Conservation (phyloP, 2,113 vertebrate genomes). For the Centropus unirufus region DNA sequence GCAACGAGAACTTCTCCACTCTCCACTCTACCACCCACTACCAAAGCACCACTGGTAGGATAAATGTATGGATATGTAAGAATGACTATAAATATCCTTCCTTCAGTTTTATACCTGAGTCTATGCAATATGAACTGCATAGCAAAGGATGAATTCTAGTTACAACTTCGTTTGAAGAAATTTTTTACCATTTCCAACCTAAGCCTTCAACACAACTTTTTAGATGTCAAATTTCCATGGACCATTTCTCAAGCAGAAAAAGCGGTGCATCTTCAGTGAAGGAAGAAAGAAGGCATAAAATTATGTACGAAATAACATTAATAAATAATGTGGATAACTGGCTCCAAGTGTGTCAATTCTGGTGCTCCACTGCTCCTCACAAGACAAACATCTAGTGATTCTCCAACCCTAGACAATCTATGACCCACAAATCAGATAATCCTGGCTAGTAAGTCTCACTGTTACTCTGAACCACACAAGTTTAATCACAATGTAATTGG, state of each 20-base stretch:
- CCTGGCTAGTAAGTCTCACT: background rate
- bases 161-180: background rate
- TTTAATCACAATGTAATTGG: background rate
- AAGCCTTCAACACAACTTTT: background rate
- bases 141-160: background rate
- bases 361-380: background rate
- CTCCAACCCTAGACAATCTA: background rate
- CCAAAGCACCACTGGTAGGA: background rate
- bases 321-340: background rate
- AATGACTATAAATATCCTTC: background rate
- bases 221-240: background rate
- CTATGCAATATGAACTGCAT: background rate
- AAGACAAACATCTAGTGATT: background rate
- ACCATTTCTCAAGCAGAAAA: background rate
- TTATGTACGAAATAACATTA: background rate
- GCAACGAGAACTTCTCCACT: background rate
- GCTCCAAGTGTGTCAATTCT: background rate
- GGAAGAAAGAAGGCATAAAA: background rate
- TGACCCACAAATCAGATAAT: background rate
- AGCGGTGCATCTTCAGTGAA: background rate
- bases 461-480: background rate
- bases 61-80: accelerated
- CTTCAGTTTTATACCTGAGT: background rate
- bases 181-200: background rate
- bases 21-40: background rate